Base-by-base conservation (phyloP, 2,888 invertebrate species). In the Ommatoiulus sabulosus region DNA sequence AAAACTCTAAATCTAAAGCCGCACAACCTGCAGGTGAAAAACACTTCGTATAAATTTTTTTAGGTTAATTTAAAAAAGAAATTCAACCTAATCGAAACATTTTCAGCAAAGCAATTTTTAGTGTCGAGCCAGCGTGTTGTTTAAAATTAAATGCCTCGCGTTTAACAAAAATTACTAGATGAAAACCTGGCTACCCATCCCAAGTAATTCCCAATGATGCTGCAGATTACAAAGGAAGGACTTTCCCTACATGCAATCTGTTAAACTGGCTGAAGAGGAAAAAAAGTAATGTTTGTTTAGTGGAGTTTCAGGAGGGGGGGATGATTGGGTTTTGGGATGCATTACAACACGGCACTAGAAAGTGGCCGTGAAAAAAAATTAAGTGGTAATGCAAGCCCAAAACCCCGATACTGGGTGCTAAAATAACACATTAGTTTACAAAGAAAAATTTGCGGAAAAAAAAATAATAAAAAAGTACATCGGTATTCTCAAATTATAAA, bases 181-280 rank as follows among this genome's bases (percentile, higher is more conserved):
- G 63, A 63, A 63, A 63, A n/a, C 63, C 63, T 63, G 63, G 63
- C n/a, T 63, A 63, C 63, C 63, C 63, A 63, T 63, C 63, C 63
- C 63, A 63, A 63, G 57, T 57, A 57, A 57, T 63, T 20, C 20
- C 63, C 63, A 63, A 63, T 63, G 63, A 20, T 63, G 63, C 63
- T 20, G 63, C 20, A 20, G 63, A 63, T n/a, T 63, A 63, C 63
- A 63, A 63, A 63, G 20, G 63, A 63, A 57, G 57, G 17, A 57
- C 57, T 20, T 63, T 20, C 63, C 63, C 63, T 63, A 63, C 63
- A 63, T 63, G 63, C 63, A 63, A 63, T 63, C 63, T 63, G 63
- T 63, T 63, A 63, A n/a, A 84, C 43, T 44, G 17, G 84, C 84
- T 84, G 84, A 84, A 84, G 84, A 84, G 84, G 84, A 84, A 84